Conservation (phyloP, 2,888 invertebrate species). For the Cerastoderma edule region DNA sequence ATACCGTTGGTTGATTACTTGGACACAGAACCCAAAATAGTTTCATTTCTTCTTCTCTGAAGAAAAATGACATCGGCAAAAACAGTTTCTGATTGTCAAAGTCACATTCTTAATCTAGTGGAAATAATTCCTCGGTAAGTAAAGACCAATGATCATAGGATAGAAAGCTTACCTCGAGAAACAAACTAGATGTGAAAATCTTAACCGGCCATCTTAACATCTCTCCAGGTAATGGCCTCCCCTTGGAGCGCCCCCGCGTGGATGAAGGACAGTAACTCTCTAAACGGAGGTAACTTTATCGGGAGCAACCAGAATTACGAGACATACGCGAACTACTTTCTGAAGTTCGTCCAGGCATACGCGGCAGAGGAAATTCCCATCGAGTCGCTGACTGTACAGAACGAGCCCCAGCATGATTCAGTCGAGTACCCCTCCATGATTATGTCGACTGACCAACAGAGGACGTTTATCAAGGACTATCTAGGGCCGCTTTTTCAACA, state of each 20-base stretch:
- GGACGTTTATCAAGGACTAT: slow-evolving; percentile 55
- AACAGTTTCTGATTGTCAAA: too few relatives aligned
- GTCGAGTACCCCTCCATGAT: slow-evolving; percentile 61
- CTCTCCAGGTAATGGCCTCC: slow-evolving; percentile 53
- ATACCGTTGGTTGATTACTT: too few relatives aligned
- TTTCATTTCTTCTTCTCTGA: too few relatives aligned
- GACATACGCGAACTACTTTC: slow-evolving; percentile 59
- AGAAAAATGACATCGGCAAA: too few relatives aligned
- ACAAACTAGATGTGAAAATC: too few relatives aligned
- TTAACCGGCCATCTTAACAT: too few relatives aligned
- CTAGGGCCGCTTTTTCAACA: slow-evolving; percentile 58
- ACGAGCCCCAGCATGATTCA: slow-evolving; percentile 54
- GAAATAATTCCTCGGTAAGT: too few relatives aligned
- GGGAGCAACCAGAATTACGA: slow-evolving; percentile 39
- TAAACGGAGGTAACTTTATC: slow-evolving; percentile 60
- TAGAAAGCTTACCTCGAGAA: too few relatives aligned
- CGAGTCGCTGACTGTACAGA: slow-evolving; percentile 57
- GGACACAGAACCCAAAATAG: too few relatives aligned
- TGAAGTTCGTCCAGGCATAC: slow-evolving; percentile 64
- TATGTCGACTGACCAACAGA: slow-evolving; percentile 55
- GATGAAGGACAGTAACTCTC: slow-evolving; percentile 57
- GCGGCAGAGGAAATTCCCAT: slow-evolving; percentile 55
- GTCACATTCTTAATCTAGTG: too few relatives aligned
- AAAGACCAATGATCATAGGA: too few relatives aligned
- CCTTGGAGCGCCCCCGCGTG: slow-evolving; percentile 67